phyloP scores from a whole-genome alignment of 2,888 invertebrate genomes.

The Patella depressa region DNA sequence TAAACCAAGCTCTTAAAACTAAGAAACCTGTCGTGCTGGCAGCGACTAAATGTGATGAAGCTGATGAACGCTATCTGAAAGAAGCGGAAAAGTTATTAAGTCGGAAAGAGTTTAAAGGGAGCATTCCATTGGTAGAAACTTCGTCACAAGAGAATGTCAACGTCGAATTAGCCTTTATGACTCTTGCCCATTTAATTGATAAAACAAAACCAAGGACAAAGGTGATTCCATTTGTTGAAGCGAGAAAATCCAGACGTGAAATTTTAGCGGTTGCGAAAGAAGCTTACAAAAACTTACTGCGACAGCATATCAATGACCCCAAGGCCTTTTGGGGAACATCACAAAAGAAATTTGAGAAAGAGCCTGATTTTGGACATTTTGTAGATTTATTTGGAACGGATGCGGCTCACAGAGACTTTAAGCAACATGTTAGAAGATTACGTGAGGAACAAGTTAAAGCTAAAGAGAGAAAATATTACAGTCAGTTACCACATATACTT shows the following conservation, averaged over 20 bases:
- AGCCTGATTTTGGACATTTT: slow-evolving; percentile 89
- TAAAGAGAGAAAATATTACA: slow-evolving; percentile 83
- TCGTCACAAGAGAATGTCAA: slow-evolving; percentile 97
- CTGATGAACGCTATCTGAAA: slow-evolving; percentile 78
- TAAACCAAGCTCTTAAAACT: slow-evolving; percentile 88
- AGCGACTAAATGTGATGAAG: slow-evolving; percentile 96
- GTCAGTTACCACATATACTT: slow-evolving; percentile 82
- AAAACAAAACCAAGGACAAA: slow-evolving; percentile 80
- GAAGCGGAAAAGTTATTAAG: slow-evolving; percentile 91
- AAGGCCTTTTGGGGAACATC: slow-evolving; percentile 77
- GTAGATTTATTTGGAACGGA: slow-evolving; percentile 90
- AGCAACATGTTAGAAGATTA: slow-evolving; percentile 83
- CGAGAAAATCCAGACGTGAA: slow-evolving; percentile 88
- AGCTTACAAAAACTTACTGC: slow-evolving; percentile 88
- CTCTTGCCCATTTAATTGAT: slow-evolving; percentile 92
- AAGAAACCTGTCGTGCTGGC: slow-evolving; percentile 96
- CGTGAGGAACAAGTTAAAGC: slow-evolving; percentile 85
- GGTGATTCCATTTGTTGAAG: slow-evolving; percentile 83
- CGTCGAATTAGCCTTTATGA: slow-evolving; percentile 88
- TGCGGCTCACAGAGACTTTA: slow-evolving; percentile 83
- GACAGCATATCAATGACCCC: slow-evolving; percentile 84
- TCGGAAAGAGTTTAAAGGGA: slow-evolving; percentile 88
- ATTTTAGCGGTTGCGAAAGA: slow-evolving; percentile 91
- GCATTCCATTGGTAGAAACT: slow-evolving; percentile 90
- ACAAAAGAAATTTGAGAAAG: slow-evolving; percentile 87